These are phyloP conservation scores for Drosophila macrothrix DNA, from an alignment of 2,888 invertebrate genomes.

Conservation along the genomic window DNA sequence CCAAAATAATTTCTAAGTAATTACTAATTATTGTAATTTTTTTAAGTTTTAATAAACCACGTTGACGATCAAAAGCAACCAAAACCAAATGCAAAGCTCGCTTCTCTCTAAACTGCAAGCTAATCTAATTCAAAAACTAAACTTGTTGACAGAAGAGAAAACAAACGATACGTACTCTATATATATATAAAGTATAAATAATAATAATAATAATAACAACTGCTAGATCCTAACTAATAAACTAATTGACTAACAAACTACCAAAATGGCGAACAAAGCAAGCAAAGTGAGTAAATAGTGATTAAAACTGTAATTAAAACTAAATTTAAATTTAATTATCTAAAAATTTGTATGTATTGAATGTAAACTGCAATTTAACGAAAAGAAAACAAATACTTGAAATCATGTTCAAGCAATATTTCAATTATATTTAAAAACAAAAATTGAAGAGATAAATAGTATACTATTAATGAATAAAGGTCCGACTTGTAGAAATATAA, in stretches of 20 bases:
- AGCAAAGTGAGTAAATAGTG: slow-evolving; percentile 74
- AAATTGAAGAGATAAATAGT: slow-evolving; percentile 34
- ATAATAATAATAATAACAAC: slow-evolving; percentile 43
- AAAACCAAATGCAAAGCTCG: slow-evolving; percentile 49
- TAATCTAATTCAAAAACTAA: slow-evolving; percentile 34
- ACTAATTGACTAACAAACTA: slow-evolving; percentile 44
- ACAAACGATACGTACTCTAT: slow-evolving; percentile 49
- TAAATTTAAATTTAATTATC: slow-evolving; percentile 45
- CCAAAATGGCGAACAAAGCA: slow-evolving; percentile 52
- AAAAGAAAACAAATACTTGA: slow-evolving; percentile 33
- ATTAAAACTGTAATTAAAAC: slow-evolving; percentile 49
- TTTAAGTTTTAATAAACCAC: slow-evolving; percentile 80
- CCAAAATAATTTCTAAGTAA: slow-evolving; percentile 74
- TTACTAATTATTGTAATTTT: slow-evolving; percentile 68
- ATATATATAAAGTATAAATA: slow-evolving; percentile 63
- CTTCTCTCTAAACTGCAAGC: slow-evolving; percentile 62
- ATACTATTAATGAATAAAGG: slow-evolving; percentile 64
- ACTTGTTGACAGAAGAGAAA: slow-evolving; percentile 16
- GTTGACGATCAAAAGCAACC: slow-evolving; percentile 75
- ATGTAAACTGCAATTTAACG: slow-evolving; percentile 61
- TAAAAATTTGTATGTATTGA: slow-evolving; percentile 57
- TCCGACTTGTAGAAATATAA: slow-evolving; percentile 74
- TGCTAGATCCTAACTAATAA: slow-evolving; percentile 64
- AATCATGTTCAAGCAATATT: slow-evolving; percentile 72
- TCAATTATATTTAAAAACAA: slow-evolving; percentile 63